A percentile compares a stretch with the other conserved stretches of the same genome.
Evolutionary conservation across 2,797 vertebrate species (phyloP).

Genomic region (Graptemys geographica): DNA sequence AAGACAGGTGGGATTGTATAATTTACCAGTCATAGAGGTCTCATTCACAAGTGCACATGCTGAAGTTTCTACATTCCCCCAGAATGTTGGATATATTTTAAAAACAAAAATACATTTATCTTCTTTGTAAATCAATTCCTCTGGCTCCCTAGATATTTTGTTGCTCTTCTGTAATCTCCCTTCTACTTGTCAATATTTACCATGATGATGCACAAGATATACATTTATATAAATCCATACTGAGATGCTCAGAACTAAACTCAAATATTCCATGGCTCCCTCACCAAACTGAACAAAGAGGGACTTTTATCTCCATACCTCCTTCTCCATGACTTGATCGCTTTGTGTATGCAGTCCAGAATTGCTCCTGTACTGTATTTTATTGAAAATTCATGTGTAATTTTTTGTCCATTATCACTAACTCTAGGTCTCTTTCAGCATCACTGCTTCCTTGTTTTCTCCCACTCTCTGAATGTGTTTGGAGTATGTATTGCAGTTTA

Average conservation of each 20-base stretch:
- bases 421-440: not conserved
- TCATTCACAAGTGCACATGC: not conserved
- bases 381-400: not conserved
- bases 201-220: not conserved
- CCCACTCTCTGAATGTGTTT: not conserved
- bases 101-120: rapidly evolving
- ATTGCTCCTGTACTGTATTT: not conserved
- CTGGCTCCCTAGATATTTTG: not conserved
- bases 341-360: not conserved
- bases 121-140: not conserved
- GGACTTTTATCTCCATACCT: not conserved
- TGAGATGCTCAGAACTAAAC: not conserved
- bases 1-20: not conserved
- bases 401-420: not conserved
- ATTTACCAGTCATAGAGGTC: not conserved
- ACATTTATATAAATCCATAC: not conserved
- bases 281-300: not conserved
- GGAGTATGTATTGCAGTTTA: not conserved
- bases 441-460: not conserved
- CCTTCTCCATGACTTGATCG: not conserved
- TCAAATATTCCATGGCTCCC: not conserved
- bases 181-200: not conserved
- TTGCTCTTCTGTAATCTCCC: not conserved
- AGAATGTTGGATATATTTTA: not conserved
- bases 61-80: not conserved